Evolutionary conservation across 2,888 invertebrate species (phyloP).

Genomic region (Hedychridium roseum): DNA sequence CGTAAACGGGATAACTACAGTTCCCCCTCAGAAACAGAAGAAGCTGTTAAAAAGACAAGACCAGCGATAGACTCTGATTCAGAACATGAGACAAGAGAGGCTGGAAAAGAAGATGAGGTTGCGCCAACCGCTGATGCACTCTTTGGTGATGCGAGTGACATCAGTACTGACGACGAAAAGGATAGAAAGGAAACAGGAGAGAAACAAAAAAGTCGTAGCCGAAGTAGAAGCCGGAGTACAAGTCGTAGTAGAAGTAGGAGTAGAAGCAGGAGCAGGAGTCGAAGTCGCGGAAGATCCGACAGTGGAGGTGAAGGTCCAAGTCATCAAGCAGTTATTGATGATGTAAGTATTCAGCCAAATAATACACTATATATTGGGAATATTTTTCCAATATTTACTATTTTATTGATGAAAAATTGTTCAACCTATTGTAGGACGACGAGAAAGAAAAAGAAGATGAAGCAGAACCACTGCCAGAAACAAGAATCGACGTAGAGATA

Average conservation of each 20-base stretch:
- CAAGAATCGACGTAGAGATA: slow-evolving; percentile 95
- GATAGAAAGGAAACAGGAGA: slow-evolving; percentile 54
- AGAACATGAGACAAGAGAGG: slow-evolving; percentile 66
- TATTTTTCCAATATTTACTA: neutral
- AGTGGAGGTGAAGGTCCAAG: slow-evolving; percentile 54
- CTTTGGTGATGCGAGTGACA: slow-evolving; percentile 94
- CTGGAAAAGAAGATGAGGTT: slow-evolving; percentile 59
- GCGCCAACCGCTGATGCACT: slow-evolving; percentile 81
- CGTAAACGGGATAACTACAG: slow-evolving; percentile 53
- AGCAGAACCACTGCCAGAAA: slow-evolving; percentile 86
- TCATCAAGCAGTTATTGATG: slow-evolving; percentile 45
- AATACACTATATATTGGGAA: too few species aligned
- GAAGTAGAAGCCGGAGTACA: slow-evolving; percentile 58
- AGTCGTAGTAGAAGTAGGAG: slow-evolving; percentile 40
- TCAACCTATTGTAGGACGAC: slow-evolving; percentile 52
- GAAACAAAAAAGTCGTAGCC: slow-evolving; percentile 59
- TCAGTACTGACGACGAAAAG: slow-evolving; percentile 84
- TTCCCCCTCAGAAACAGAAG: slow-evolving; percentile 52
- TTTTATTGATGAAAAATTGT: neutral
- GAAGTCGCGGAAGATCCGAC: slow-evolving; percentile 53
- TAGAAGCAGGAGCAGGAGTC: slow-evolving; percentile 52
- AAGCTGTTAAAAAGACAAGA: slow-evolving; percentile 63
- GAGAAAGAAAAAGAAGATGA: slow-evolving; percentile 78
- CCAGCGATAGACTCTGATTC: slow-evolving; percentile 74
- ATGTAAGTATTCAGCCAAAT: slow-evolving; percentile 45